Conservation (phyloP, 2,888 invertebrate species). For the Calameuta filiformis region DNA sequence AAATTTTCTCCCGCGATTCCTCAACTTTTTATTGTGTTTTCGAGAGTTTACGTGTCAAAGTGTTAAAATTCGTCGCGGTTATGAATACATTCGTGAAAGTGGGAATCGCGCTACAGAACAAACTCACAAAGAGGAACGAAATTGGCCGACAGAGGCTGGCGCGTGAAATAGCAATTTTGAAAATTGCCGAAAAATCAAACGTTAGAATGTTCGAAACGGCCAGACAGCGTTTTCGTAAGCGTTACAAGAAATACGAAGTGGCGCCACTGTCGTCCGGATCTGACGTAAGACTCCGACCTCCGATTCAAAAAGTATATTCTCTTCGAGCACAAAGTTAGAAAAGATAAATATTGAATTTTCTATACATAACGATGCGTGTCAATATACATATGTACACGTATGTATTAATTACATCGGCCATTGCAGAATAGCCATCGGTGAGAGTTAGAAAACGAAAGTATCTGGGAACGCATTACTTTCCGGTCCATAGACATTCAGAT, state of each 20-base stretch:
- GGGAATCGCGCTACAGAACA: conserved; percentile 28
- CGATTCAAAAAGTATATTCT: not conserved
- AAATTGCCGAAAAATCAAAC: conserved; percentile 36
- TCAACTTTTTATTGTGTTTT: not conserved
- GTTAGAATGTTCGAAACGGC: conserved; percentile 39
- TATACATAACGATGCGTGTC: not conserved
- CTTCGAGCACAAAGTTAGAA: not conserved
- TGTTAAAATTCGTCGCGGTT: not conserved
- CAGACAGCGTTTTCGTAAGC: conserved; percentile 39
- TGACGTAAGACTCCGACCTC: conserved; percentile 12
- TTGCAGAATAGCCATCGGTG: not conserved
- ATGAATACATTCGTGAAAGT: conserved; percentile 10
- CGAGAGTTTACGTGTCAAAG: not conserved
- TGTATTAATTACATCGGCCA: not conserved
- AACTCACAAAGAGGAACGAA: conserved; percentile 33
- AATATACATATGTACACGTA: not conserved
- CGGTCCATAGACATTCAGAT: not conserved
- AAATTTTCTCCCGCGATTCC: not conserved
- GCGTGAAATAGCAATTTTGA: conserved; percentile 38
- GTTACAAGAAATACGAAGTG: conserved; percentile 30
- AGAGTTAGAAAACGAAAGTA: not conserved
- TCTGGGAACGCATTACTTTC: not conserved
- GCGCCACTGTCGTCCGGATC: conserved; percentile 12
- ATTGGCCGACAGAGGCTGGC: conserved; percentile 33
- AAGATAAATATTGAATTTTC: not conserved